These are phyloP conservation scores for Atrichornis clamosus DNA, from an alignment of 2,113 vertebrate species.

Conservation along the genomic window DNA sequence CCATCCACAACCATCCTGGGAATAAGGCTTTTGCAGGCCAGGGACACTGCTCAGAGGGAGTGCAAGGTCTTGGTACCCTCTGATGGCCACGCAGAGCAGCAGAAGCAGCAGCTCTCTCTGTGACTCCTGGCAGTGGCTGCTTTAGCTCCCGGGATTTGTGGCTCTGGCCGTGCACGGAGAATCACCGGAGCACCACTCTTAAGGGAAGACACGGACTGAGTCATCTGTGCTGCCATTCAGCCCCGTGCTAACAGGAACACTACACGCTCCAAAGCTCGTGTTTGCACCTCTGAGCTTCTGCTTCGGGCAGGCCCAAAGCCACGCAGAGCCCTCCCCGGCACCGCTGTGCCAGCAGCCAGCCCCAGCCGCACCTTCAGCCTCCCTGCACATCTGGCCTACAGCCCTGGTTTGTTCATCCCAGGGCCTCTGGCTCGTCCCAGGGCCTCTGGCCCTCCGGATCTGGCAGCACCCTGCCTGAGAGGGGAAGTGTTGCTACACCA, in stretches of 20 bases:
- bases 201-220: background rate
- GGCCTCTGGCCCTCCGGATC: background rate
- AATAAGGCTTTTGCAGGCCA: background rate
- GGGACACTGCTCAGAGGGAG: background rate
- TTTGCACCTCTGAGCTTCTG: background rate
- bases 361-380: background rate
- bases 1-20: rapidly evolving
- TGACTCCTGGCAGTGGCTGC: background rate
- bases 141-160: background rate
- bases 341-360: background rate
- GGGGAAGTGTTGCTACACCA: background rate
- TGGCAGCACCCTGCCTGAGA: background rate
- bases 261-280: background rate
- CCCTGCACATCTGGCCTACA: background rate
- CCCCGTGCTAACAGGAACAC: background rate
- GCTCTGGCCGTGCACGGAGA: background rate
- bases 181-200: background rate
- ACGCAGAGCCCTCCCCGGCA: rapidly evolving
- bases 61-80: background rate
- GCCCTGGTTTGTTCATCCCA: background rate
- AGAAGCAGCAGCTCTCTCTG: background rate
- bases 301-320: background rate
- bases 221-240: background rate
- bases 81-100: background rate
- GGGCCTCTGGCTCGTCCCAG: background rate